Conservation (phyloP, 2,113 vertebrate species). For the Vimba vimba region DNA sequence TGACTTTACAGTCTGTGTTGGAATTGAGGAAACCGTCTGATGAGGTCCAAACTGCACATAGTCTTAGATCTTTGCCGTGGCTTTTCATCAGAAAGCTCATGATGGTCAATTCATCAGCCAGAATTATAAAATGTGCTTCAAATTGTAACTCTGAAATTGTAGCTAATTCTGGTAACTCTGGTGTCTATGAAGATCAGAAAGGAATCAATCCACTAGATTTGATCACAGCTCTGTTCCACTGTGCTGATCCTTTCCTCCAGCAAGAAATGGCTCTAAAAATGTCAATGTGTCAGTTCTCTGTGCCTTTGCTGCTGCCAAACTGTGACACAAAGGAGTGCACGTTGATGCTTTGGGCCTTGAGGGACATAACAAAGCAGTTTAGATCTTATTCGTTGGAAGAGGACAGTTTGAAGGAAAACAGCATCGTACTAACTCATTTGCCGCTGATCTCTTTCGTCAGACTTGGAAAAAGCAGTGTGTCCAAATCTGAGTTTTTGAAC, state of each 20-base stretch:
- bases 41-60: slow-evolving; percentile 12
- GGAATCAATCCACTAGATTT: slow-evolving; percentile 72
- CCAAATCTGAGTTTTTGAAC: slow-evolving; percentile 76
- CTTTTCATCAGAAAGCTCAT: slow-evolving; percentile 55
- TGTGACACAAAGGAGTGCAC: slow-evolving; percentile 66
- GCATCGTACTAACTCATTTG: slow-evolving; percentile 58
- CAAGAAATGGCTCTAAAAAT: slow-evolving; percentile 72
- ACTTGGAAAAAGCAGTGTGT: slow-evolving; percentile 64
- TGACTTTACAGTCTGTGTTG: slow-evolving; percentile 49
- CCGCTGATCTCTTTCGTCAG: slow-evolving; percentile 78
- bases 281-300: slow-evolving; percentile 73
- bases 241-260: slow-evolving; percentile 72
- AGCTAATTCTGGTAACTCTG: no score
- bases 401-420: slow-evolving; percentile 27
- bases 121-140: slow-evolving; percentile 34
- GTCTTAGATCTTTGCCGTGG: slow-evolving; percentile 38
- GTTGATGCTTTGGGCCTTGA: slow-evolving; percentile 73
- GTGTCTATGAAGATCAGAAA: not conserved
- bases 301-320: slow-evolving; percentile 76
- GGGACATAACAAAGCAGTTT: slow-evolving; percentile 63
- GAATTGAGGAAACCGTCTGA: slow-evolving; percentile 49
- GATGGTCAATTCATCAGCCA: slow-evolving; percentile 58
- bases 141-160: not conserved
- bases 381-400: not conserved
- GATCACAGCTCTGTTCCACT: slow-evolving; percentile 72